Conservation (phyloP, 2,797 vertebrate species). For the Zenarchopterus dispar region DNA sequence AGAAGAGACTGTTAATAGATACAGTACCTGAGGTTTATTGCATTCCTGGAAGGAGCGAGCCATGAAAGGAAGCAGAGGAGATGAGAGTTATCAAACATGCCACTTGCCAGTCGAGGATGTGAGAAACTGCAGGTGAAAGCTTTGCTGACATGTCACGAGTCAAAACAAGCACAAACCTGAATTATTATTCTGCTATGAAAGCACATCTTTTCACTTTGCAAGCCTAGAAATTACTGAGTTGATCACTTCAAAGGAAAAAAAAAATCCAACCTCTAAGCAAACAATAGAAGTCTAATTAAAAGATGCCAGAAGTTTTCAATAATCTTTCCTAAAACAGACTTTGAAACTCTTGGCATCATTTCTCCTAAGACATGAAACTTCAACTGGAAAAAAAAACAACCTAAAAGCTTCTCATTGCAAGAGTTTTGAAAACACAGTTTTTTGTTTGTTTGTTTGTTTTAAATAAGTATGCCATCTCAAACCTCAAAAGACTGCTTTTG, state of each 20-base stretch:
- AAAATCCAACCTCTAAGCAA: slow-evolving; percentile 13
- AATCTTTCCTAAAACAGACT: slow-evolving; percentile 22
- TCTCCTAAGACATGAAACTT: not conserved
- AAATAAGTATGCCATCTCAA: no score
- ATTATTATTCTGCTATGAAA: slow-evolving; percentile 33
- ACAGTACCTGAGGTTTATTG: slow-evolving; percentile 97
- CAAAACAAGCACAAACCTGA: slow-evolving; percentile 2
- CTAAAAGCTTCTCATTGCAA: no score
- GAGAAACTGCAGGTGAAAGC: slow-evolving; percentile 65
- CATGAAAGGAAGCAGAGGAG: slow-evolving; percentile 92
- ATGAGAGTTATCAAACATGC: slow-evolving; percentile 90
- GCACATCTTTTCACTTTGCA: slow-evolving; percentile 17
- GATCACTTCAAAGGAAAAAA: slow-evolving; percentile 10
- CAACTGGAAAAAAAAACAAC: no score
- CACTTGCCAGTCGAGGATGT: slow-evolving; percentile 77
- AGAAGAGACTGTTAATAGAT: slow-evolving; percentile 83
- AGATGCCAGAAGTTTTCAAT: slow-evolving; percentile 6
- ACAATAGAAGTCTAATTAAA: slow-evolving; percentile 17
- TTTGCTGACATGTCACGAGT: slow-evolving; percentile 4
- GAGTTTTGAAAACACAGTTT: no score
- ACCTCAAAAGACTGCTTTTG: no score
- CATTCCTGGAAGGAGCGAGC: slow-evolving; percentile 94
- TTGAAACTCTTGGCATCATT: slow-evolving; percentile 8
- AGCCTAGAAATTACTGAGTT: slow-evolving; percentile 41
- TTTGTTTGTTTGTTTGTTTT: no score